These are phyloP conservation scores for Mesodorylaimus sp. DNA, from an alignment of 2,888 invertebrate species.

Conservation along the genomic window DNA sequence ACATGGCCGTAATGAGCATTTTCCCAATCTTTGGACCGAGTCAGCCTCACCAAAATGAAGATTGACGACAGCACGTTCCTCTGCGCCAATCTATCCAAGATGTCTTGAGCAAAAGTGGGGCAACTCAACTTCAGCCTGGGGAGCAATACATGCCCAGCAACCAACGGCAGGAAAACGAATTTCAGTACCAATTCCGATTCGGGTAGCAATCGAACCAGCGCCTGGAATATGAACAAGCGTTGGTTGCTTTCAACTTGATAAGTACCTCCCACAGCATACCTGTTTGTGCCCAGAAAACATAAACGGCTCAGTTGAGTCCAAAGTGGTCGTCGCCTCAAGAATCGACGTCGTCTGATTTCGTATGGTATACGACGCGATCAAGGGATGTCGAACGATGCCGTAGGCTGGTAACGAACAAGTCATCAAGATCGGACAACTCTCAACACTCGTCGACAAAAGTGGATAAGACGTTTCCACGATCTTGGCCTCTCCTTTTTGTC, in stretches of 20 bases:
- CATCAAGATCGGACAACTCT: conserved; percentile 7
- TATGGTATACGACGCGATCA: conserved; percentile 1
- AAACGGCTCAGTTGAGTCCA: conserved; percentile 10
- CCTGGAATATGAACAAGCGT: conserved; percentile 1
- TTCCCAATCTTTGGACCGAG: no score
- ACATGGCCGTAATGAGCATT: no score
- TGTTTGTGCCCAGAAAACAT: conserved; percentile 12
- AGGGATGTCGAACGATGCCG: conserved; percentile 1
- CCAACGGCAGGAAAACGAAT: conserved; percentile 8
- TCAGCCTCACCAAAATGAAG: conserved; percentile 11
- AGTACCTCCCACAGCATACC: conserved; percentile 1
- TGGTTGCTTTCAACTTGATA: neutral
- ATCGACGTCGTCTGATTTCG: conserved; percentile 1
- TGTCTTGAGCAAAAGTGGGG: neutral
- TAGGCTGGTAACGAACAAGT: neutral
- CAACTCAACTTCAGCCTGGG: conserved; percentile 4
- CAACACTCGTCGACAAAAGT: neutral
- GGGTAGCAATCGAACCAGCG: conserved; percentile 7
- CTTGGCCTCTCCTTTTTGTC: neutral
- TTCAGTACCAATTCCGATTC: neutral
- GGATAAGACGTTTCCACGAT: neutral
- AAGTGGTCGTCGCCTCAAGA: conserved; percentile 1
- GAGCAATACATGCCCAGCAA: conserved; percentile 4
- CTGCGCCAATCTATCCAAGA: conserved; percentile 9
- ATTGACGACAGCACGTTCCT: conserved; percentile 6